Base-by-base conservation (phyloP, 2,113 vertebrate genomes). In the Alethe castanea region DNA sequence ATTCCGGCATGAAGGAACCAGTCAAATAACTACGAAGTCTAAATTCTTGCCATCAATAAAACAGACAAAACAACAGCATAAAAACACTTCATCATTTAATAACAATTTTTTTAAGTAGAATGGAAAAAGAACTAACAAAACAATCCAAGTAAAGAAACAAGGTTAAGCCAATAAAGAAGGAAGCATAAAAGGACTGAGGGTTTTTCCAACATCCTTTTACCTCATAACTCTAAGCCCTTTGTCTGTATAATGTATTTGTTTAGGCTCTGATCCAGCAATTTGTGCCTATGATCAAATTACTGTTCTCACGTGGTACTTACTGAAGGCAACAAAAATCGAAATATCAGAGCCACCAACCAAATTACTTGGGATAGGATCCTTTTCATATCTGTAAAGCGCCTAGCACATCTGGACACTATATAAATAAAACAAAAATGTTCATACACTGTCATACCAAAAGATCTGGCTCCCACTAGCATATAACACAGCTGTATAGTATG, bases 301-400 rank as follows among this genome's bases (percentile, higher is more conserved):
- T 29, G 33, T 36, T 72, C 76, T 69, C 64, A 62, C 1, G 8
- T 66, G 29, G 24, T 65, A 79, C 54, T 81, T 47, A 86, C 26
- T 82, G 38, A 86, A 90, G 33, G 76, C 44, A 93, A 88, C 18
- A 83, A 74, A 94, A 81, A 90, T 14, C 1, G 0, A 82, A 92
- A 59, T 67, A 93, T 48, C 82, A 94, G 85, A 79, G 74, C 74
- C 62, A 86, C 6, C 7, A 8, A 62, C 60, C 81, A 90, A 52
- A 81, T 71, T 67, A 91, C 53, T 88, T 81, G 48, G n/a, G 57
- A 71, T n/a, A 74, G 31, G 54, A 93, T 62, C 60, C 52, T 90
- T 88, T 79, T 94, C 79, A 96, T 97, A 97, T 95, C 96, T 96
- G 96, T 96, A 97, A 96, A 97, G 94, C 93, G 90, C 95, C 94